These are phyloP conservation scores for Pipa parva DNA, from an alignment of 2,113 vertebrate genomes.

Conservation along the genomic window DNA sequence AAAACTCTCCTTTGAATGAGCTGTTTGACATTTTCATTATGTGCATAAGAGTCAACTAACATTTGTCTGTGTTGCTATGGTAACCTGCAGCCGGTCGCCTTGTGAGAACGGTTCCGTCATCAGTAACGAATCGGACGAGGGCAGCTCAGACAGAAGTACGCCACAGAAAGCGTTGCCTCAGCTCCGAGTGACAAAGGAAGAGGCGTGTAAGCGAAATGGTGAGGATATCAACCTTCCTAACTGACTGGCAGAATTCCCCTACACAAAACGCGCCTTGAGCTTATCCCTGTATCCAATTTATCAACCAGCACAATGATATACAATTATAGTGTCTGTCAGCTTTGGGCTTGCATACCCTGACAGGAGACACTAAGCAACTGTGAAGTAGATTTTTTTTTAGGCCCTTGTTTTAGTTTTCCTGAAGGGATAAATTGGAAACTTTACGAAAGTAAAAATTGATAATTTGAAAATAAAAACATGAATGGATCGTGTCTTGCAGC, in stretches of 20 bases:
- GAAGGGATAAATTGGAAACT: too few relatives aligned
- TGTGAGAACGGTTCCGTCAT: constrained; percentile 92
- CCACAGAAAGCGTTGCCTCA: constrained; percentile 80
- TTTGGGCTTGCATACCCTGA: too few relatives aligned
- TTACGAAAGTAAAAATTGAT: too few relatives aligned
- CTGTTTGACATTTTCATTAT: constrained; percentile 15
- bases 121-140: constrained; percentile 91
- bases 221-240: constrained; percentile 52
- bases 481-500: too few relatives aligned
- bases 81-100: constrained; percentile 90
- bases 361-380: too few relatives aligned
- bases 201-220: constrained; percentile 83
- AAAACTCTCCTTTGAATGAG: constrained; percentile 5
- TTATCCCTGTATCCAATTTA: background rate
- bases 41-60: constrained; percentile 53
- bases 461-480: too few relatives aligned
- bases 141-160: constrained; percentile 74
- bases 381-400: too few relatives aligned
- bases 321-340: too few relatives aligned
- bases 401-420: too few relatives aligned
- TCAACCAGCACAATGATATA: too few relatives aligned
- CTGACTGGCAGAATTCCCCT: too few relatives aligned
- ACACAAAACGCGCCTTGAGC: background rate
- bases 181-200: constrained; percentile 86
- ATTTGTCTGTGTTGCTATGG: constrained; percentile 90